These are phyloP conservation scores for Brienomyrus longianalis DNA, from an alignment of 2,113 vertebrate genomes.

Conservation along the genomic window DNA sequence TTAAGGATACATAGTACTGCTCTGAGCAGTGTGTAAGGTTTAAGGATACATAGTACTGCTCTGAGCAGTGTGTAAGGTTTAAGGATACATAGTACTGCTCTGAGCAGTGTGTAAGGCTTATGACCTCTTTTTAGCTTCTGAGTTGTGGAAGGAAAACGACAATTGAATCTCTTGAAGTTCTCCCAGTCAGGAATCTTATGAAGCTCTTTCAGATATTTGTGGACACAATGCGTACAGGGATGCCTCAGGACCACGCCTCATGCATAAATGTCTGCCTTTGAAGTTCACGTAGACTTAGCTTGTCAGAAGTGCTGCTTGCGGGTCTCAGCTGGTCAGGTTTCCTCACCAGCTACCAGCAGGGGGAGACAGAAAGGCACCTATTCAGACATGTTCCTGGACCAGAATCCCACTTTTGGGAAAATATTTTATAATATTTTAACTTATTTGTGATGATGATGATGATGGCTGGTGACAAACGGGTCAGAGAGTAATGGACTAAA, in stretches of 20 bases:
- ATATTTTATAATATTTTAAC: background rate
- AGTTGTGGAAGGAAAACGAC: background rate
- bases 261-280: conserved; percentile 44
- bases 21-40: too few relatives aligned
- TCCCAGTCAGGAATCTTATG: background rate
- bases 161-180: background rate
- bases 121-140: too few relatives aligned
- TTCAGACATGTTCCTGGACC: background rate
- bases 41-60: too few relatives aligned
- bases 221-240: background rate
- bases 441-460: background rate
- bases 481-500: background rate
- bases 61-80: background rate
- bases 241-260: conserved; percentile 35
- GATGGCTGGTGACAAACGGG: background rate
- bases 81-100: background rate
- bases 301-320: conserved; percentile 51
- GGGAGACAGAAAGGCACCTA: background rate
- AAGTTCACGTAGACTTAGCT: conserved; percentile 45
- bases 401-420: background rate
- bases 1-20: background rate
- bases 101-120: background rate
- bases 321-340: conserved; percentile 39
- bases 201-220: background rate
- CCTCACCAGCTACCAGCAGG: background rate